Evolutionary conservation across 2,888 invertebrate species (phyloP).

Genomic region (Elaeidobius kamerunicus): DNA sequence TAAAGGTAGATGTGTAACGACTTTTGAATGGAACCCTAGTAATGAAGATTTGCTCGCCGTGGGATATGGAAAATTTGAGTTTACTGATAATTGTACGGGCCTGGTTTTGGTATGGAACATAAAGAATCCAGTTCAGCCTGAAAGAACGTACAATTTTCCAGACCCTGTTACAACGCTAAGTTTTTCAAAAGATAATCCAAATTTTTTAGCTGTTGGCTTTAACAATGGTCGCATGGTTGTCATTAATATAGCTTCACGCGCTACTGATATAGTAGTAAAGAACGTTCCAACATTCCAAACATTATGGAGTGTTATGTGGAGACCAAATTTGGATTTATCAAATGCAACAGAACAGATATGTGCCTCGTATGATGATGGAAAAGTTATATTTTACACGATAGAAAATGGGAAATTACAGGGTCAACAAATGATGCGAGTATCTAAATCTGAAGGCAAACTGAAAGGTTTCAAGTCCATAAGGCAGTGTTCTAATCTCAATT

Average conservation of each 20-base stretch:
- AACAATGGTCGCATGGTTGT: slow-evolving; percentile 67
- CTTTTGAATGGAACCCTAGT: slow-evolving; percentile 64
- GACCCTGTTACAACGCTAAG: slow-evolving; percentile 65
- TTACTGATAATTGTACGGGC: slow-evolving; percentile 58
- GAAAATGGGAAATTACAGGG: slow-evolving; percentile 30
- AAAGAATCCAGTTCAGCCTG: slow-evolving; percentile 77
- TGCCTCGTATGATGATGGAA: slow-evolving; percentile 60
- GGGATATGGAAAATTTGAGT: slow-evolving; percentile 67
- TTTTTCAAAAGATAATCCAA: too few relatives aligned
- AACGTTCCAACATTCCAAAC: slow-evolving; percentile 38
- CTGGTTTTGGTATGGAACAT: slow-evolving; percentile 74
- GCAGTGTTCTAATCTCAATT: slow-evolving; percentile 44
- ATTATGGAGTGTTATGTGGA: slow-evolving; percentile 39
- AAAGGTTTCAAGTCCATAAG: slow-evolving; percentile 53
- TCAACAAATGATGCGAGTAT: slow-evolving; percentile 61
- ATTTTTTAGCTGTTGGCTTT: too few relatives aligned
- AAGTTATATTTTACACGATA: slow-evolving; percentile 38
- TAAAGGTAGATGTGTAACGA: slow-evolving; percentile 55
- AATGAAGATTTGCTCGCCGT: slow-evolving; percentile 72
- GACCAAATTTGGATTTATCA: slow-evolving; percentile 32
- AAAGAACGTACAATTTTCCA: slow-evolving; percentile 62
- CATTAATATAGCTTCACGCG: slow-evolving; percentile 63
- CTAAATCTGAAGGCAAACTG: slow-evolving; percentile 63
- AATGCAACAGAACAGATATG: slow-evolving; percentile 53
- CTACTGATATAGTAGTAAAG: slow-evolving; percentile 34